These are phyloP conservation scores for Gallinago media DNA, from an alignment of 2,113 vertebrate species.

Conservation along the genomic window DNA sequence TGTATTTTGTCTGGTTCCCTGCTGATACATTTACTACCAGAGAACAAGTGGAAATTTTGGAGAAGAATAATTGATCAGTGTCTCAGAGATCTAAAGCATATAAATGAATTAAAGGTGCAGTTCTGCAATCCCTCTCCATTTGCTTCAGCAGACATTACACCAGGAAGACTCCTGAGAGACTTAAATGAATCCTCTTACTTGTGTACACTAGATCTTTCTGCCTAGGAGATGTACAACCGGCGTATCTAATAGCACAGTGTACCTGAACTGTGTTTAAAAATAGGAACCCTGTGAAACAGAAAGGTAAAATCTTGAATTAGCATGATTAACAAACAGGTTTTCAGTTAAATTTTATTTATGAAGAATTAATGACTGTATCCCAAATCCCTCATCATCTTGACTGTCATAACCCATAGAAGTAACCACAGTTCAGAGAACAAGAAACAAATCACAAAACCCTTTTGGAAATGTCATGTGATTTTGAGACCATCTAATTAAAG, in stretches of 20 bases:
- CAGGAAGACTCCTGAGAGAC: background rate
- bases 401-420: background rate
- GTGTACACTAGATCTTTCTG: background rate
- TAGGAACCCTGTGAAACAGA: background rate
- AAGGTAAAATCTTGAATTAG: background rate
- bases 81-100: background rate
- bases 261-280: constrained; percentile 11
- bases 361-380: background rate
- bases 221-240: background rate
- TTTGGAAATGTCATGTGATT: background rate
- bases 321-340: background rate
- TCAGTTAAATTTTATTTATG: background rate
- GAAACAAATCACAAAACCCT: background rate
- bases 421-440: background rate
- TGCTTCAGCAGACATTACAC: background rate
- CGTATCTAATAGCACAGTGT: background rate
- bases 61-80: background rate
- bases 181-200: background rate
- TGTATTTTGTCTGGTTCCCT: background rate
- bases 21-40: background rate
- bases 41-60: background rate
- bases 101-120: background rate
- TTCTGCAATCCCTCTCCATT: background rate
- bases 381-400: background rate
- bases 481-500: background rate